Conservation (phyloP, 1,140 invertebrate species). For the Lithobius niger region DNA sequence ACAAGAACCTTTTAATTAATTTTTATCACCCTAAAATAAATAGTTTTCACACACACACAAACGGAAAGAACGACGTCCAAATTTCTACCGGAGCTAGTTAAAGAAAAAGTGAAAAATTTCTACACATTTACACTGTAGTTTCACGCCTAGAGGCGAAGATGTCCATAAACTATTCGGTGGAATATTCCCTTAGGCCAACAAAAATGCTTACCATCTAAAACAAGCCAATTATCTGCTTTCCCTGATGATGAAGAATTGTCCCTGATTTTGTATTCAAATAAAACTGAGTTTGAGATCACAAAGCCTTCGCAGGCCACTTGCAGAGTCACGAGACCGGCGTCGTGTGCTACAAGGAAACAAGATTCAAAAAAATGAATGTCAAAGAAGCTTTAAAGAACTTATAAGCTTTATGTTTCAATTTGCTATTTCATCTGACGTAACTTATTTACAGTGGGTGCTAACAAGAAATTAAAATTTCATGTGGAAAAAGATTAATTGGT, state of each 20-base stretch:
- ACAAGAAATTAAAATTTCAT: conserved; percentile 12
- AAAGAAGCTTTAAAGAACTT: conserved; percentile 15
- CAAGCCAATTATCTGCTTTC: conserved; percentile 20
- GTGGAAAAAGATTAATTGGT: too few species aligned
- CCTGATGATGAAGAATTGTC: conserved; percentile 24
- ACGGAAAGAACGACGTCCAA: too few species aligned
- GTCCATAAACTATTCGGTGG: too few species aligned
- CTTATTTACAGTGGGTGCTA: neutral
- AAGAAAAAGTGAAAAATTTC: too few species aligned
- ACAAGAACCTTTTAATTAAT: too few species aligned
- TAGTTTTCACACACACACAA: too few species aligned
- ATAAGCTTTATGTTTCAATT: conserved; percentile 3
- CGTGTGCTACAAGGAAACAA: conserved; percentile 51
- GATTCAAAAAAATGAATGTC: neutral
- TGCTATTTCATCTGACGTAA: conserved; percentile 1
- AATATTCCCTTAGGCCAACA: too few species aligned
- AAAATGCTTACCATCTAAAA: conserved; percentile 20
- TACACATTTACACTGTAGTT: too few species aligned
- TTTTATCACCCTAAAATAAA: too few species aligned
- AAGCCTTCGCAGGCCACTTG: conserved; percentile 83
- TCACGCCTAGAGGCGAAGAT: too few species aligned
- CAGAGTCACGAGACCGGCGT: conserved; percentile 69
- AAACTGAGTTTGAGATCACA: conserved; percentile 80
- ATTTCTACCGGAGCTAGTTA: too few species aligned
- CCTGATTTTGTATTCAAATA: conserved; percentile 78